phyloP scores from a whole-genome alignment of 2,797 vertebrate species.

The Amblyraja radiata region DNA sequence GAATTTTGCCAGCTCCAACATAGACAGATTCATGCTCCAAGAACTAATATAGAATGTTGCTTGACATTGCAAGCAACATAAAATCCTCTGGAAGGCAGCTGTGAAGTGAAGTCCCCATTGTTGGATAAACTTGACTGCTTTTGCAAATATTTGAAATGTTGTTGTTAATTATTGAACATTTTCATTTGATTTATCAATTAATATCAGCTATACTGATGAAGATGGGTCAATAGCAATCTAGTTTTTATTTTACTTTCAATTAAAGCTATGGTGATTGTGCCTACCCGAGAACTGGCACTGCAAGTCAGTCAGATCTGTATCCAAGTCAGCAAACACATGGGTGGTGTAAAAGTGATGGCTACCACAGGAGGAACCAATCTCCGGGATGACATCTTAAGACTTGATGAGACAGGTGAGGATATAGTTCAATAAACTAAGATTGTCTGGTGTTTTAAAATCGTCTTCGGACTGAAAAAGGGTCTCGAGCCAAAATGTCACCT shows the following conservation, averaged over 20 bases:
- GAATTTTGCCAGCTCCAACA: too few species aligned
- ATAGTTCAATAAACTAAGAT: background rate
- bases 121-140: background rate
- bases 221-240: background rate
- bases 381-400: slow-evolving; percentile 97
- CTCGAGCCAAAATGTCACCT: too few species aligned
- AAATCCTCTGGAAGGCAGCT: background rate
- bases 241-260: slow-evolving; percentile 41
- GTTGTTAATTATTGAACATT: background rate
- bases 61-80: background rate
- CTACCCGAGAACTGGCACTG: slow-evolving; percentile 96
- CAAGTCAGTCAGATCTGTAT: slow-evolving; percentile 99
- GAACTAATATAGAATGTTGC: background rate
- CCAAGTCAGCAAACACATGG: slow-evolving; percentile 99
- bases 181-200: background rate
- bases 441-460: too few species aligned
- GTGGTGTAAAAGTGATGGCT: slow-evolving; percentile 98
- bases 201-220: background rate
- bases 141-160: background rate
- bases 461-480: too few species aligned
- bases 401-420: slow-evolving; percentile 86
- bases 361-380: slow-evolving; percentile 98
- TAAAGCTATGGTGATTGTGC: slow-evolving; percentile 91
- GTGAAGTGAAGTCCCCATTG: background rate
- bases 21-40: background rate